Conservation (phyloP, 2,888 invertebrate genomes). For the Cheilosia vernalis region DNA sequence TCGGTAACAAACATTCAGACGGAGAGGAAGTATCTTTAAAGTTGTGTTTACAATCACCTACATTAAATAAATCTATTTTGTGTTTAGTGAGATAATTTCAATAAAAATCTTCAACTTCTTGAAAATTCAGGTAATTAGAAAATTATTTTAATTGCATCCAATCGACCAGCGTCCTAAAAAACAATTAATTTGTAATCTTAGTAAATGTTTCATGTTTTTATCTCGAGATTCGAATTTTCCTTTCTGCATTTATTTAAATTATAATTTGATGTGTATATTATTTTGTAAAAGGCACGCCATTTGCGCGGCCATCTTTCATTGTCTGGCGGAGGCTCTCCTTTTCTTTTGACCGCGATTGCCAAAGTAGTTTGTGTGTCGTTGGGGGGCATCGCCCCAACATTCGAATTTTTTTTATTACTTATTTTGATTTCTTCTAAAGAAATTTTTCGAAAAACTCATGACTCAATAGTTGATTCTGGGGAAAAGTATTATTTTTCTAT, state of each 20-base stretch:
- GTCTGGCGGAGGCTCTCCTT: conserved; percentile 64
- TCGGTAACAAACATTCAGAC: conserved; percentile 60
- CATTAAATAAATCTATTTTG: conserved; percentile 44
- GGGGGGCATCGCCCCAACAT: conserved; percentile 29
- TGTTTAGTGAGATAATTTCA: conserved; percentile 46
- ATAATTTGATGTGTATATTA: conserved; percentile 45
- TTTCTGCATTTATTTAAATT: conserved; percentile 22
- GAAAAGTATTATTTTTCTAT: not conserved
- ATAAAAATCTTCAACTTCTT: conserved; percentile 26
- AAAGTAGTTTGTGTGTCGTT: conserved; percentile 1
- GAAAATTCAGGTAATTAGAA: conserved; percentile 59
- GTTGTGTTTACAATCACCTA: conserved; percentile 57
- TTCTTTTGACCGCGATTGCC: conserved; percentile 47
- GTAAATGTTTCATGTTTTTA: conserved; percentile 4
- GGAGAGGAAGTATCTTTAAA: conserved; percentile 42
- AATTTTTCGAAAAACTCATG: not conserved
- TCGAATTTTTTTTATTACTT: not conserved
- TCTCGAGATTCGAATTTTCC: conserved; percentile 21
- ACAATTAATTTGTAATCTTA: not conserved
- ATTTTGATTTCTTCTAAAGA: not conserved
- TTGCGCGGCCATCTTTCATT: conserved; percentile 74
- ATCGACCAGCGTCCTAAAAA: not conserved
- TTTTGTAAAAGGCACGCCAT: conserved; percentile 68
- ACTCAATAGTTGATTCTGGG: not conserved
- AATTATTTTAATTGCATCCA: not conserved